Conservation (phyloP, 1,140 invertebrate genomes). For the Paralvinella palmiformis region DNA sequence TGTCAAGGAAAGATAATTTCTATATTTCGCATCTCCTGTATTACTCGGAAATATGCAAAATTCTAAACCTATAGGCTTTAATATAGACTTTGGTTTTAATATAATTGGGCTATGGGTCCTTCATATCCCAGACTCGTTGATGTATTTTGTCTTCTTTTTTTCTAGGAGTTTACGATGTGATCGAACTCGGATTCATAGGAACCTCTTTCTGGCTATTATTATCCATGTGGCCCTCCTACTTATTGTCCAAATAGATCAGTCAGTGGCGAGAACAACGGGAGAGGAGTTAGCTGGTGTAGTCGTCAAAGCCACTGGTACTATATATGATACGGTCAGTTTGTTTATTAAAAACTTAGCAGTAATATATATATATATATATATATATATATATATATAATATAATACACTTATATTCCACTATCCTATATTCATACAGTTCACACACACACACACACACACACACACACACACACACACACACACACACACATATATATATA, state of each 20-base stretch:
- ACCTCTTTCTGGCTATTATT: constrained; percentile 79
- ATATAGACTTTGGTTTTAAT: no score
- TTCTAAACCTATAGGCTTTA: no score
- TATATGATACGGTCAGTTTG: constrained; percentile 70
- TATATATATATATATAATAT: not conserved
- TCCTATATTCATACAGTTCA: not conserved
- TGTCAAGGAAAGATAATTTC: no score
- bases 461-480: constrained; percentile 21
- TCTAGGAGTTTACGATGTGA: constrained; percentile 54
- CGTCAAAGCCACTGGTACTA: constrained; percentile 43
- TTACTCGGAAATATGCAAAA: no score
- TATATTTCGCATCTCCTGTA: no score
- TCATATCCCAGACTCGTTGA: no score
- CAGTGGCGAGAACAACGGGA: constrained; percentile 20
- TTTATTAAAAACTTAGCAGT: no score
- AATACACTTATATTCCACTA: not conserved
- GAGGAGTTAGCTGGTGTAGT: constrained; percentile 43
- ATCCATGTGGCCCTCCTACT: constrained; percentile 78
- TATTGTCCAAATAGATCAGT: constrained; percentile 64
- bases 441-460: constrained; percentile 2
- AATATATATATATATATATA: not conserved
- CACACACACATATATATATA: not conserved
- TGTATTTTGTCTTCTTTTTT: no score
- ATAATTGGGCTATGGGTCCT: no score
- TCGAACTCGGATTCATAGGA: constrained; percentile 79